These are phyloP conservation scores for Corapipo altera DNA, from an alignment of 2,113 vertebrate species.

Conservation along the genomic window DNA sequence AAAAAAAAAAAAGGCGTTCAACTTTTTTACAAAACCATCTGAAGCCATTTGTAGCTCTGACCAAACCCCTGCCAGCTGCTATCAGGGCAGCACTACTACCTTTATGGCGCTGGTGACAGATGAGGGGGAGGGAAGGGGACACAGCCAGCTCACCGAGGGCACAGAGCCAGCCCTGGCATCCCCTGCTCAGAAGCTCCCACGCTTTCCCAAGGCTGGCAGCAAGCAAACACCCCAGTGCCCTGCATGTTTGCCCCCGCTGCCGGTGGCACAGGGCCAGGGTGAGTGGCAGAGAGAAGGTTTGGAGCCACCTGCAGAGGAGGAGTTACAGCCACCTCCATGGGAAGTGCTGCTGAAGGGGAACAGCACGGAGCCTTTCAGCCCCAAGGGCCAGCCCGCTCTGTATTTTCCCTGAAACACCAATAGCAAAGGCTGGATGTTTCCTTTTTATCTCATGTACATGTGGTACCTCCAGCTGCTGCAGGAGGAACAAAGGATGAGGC, in stretches of 20 bases:
- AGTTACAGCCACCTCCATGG: accelerated
- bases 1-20: background rate
- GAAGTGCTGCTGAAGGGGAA: background rate
- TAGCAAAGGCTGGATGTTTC: background rate
- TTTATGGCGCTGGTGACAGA: background rate
- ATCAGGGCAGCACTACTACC: background rate
- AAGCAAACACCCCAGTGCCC: background rate
- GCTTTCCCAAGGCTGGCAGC: background rate
- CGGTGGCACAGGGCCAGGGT: background rate
- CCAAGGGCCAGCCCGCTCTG: background rate
- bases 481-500: background rate
- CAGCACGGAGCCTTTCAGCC: accelerated
- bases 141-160: background rate
- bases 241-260: background rate
- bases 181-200: background rate
- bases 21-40: background rate
- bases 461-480: background rate
- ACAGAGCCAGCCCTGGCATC: background rate
- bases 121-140: background rate
- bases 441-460: background rate
- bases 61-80: background rate
- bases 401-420: background rate
- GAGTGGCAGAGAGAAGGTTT: accelerated
- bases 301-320: background rate
- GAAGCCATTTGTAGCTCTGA: background rate